phyloP scores from a whole-genome alignment of 2,888 invertebrate genomes.

The Argyra leucocephala region DNA sequence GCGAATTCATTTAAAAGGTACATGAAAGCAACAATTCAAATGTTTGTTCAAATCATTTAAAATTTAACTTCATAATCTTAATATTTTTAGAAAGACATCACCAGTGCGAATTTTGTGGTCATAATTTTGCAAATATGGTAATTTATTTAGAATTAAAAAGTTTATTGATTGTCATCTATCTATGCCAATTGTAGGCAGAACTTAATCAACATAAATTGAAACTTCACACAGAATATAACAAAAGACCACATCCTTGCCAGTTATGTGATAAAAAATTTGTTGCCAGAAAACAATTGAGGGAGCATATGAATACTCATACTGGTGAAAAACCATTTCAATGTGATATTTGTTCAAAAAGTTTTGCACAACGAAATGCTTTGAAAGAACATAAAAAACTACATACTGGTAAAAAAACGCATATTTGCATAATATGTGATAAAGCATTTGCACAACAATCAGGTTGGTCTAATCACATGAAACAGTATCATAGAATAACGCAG shows the following conservation, averaged over 20 bases:
- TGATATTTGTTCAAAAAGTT: constrained; percentile 15
- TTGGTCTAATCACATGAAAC: constrained; percentile 19
- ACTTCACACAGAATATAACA: neutral
- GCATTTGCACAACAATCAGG: constrained; percentile 24
- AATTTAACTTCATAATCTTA: too few species aligned
- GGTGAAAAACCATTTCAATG: constrained; percentile 20
- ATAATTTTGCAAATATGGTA: neutral
- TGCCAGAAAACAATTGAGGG: neutral
- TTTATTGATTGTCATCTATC: too few species aligned
- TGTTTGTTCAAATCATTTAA: too few species aligned
- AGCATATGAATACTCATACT: too few species aligned
- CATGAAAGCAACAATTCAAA: too few species aligned
- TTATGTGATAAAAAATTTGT: neutral
- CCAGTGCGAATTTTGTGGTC: neutral
- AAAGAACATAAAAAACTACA: constrained; percentile 17
- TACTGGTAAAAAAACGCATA: constrained; percentile 23
- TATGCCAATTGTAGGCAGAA: too few species aligned
- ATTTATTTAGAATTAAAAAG: too few species aligned
- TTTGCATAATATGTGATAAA: constrained; percentile 22
- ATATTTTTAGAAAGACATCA: too few species aligned
- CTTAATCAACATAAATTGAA: neutral
- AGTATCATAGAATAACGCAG: too few species aligned
- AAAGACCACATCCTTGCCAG: neutral
- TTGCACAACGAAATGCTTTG: constrained; percentile 15
- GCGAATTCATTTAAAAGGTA: too few species aligned